phyloP scores from a whole-genome alignment of 2,113 vertebrate genomes.

The Lepus americanus region DNA sequence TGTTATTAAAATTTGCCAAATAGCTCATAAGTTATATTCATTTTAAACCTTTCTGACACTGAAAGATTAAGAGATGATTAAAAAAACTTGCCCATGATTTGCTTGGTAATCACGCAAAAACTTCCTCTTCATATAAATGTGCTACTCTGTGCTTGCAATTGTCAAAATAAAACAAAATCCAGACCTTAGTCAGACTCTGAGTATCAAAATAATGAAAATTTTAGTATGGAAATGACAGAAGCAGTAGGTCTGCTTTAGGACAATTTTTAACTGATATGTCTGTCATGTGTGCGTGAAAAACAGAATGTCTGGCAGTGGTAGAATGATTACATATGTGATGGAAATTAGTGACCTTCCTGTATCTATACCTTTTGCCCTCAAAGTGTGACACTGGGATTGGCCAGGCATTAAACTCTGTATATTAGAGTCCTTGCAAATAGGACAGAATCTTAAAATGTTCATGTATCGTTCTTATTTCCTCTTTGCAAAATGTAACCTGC shows the following conservation, averaged over 20 bases:
- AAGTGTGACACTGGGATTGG: background rate
- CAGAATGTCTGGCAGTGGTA: background rate
- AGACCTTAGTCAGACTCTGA: background rate
- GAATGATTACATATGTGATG: background rate
- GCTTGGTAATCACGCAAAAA: slow-evolving; percentile 48
- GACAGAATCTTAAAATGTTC: background rate
- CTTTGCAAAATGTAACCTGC: background rate
- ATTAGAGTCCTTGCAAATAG: background rate
- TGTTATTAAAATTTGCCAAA: background rate
- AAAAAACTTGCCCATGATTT: slow-evolving; percentile 65
- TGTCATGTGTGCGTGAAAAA: background rate
- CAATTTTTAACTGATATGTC: background rate
- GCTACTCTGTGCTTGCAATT: background rate
- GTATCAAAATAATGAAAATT: too few species aligned
- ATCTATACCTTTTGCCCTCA: background rate
- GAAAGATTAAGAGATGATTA: slow-evolving; percentile 75
- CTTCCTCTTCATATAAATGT: slow-evolving; percentile 45
- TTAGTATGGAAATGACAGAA: background rate
- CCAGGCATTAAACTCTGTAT: background rate
- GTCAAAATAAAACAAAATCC: background rate
- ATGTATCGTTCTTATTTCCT: background rate
- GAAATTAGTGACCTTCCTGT: background rate
- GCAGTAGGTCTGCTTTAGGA: background rate
- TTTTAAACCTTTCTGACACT: slow-evolving; percentile 35
- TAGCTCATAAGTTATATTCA: background rate